A percentile compares a stretch with the other conserved stretches of the same genome.
phyloP scores from a whole-genome alignment of 2,113 vertebrate species.

The Psittacus erithacus region DNA sequence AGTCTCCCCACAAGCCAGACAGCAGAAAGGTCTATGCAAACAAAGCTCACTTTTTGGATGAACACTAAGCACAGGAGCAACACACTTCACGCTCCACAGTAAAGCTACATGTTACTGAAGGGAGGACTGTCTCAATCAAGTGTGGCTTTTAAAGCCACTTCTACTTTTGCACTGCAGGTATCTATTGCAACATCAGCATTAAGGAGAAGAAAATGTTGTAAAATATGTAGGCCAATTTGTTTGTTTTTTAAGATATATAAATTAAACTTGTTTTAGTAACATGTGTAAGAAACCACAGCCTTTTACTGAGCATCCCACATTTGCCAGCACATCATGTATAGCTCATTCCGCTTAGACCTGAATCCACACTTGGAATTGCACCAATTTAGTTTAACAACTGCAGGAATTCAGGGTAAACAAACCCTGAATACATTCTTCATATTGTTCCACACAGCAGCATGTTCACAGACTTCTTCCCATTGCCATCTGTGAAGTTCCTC shows the following conservation, averaged over 20 bases:
- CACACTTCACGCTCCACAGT: accelerated
- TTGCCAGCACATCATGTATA: background rate
- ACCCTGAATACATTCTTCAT: background rate
- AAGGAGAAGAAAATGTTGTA: background rate
- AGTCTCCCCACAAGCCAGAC: background rate
- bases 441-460: background rate
- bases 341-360: background rate
- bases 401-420: background rate
- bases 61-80: background rate
- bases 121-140: background rate
- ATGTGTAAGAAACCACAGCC: background rate
- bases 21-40: background rate
- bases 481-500: background rate
- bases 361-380: background rate
- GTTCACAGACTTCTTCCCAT: background rate
- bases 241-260: background rate
- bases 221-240: background rate
- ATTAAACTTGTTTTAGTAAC: background rate
- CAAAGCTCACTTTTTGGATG: background rate
- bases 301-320: background rate
- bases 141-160: background rate
- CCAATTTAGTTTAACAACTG: background rate
- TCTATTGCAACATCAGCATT: background rate
- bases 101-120: background rate
- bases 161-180: background rate